Conservation (phyloP, 2,113 vertebrate species). For the Phalacrocorax brasilianus region DNA sequence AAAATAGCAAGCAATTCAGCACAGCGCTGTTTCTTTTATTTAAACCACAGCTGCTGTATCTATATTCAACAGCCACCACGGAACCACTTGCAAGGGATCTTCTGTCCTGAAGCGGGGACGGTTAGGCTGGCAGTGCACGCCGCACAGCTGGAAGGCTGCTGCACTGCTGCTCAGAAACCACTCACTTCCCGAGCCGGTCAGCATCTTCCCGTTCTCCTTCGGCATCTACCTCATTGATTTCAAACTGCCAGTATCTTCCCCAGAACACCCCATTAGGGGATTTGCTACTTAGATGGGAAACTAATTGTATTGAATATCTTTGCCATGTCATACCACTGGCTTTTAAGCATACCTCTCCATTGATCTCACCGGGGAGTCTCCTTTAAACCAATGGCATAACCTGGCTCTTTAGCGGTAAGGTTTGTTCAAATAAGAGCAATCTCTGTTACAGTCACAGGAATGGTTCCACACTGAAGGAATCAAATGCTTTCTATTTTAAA, state of each 20-base stretch:
- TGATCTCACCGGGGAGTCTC: not conserved
- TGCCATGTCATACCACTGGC: fast-evolving
- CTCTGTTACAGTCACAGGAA: not conserved
- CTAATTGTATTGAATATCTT: not conserved
- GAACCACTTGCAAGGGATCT: not conserved
- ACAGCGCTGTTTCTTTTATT: not conserved
- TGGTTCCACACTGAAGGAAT: not conserved
- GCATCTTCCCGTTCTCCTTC: not conserved
- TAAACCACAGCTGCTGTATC: not conserved
- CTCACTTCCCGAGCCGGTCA: not conserved
- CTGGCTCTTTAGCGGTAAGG: not conserved
- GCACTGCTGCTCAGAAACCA: not conserved
- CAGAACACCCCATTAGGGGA: not conserved
- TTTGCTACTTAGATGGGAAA: not conserved
- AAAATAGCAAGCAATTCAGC: not conserved
- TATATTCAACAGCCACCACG: not conserved
- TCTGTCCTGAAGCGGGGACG: not conserved
- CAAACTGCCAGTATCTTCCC: not conserved
- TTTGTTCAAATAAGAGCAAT: not conserved
- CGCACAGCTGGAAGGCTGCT: not conserved
- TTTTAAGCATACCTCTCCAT: not conserved
- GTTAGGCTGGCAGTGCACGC: not conserved
- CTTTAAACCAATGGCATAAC: not conserved
- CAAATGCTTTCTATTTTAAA: conserved; percentile 12
- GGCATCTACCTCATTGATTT: not conserved